Percentiles rank a stretch among this genome's conserved stretches.
These are phyloP conservation scores for Caenorhabditis brenneri DNA, from an alignment of 1,140 invertebrate genomes.

Conservation along the genomic window DNA sequence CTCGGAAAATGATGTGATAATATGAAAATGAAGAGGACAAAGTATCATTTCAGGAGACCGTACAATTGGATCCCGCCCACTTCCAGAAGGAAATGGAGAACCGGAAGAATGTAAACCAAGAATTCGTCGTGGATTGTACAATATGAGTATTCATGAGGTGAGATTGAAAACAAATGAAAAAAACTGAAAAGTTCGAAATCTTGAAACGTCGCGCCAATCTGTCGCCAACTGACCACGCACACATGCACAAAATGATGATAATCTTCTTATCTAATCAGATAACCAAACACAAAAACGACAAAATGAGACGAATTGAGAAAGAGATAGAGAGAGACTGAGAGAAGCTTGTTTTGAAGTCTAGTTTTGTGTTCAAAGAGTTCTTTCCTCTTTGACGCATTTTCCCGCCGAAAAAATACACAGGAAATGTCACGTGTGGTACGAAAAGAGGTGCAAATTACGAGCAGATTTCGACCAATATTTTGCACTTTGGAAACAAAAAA, in stretches of 20 bases:
- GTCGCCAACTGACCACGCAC: constrained; percentile 25
- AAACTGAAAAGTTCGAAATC: background rate
- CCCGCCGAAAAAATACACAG: background rate
- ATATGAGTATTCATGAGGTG: constrained; percentile 67
- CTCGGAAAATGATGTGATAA: too few relatives aligned
- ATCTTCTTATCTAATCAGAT: background rate
- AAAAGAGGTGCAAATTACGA: background rate
- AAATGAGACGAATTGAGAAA: background rate
- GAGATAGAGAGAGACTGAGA: background rate
- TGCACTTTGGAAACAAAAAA: background rate
- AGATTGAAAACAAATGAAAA: background rate
- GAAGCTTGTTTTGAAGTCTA: constrained; percentile 33
- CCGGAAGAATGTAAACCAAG: constrained; percentile 68
- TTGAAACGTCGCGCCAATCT: background rate
- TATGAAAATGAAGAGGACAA: too few relatives aligned
- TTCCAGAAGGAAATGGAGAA: constrained; percentile 53
- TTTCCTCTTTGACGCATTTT: background rate
- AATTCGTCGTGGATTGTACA: constrained; percentile 69
- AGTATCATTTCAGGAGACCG: constrained; percentile 63
- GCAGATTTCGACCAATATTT: background rate
- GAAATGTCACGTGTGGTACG: background rate
- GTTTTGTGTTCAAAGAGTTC: constrained; percentile 31
- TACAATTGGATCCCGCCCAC: constrained; percentile 45
- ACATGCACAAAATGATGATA: constrained; percentile 22
- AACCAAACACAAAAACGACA: background rate